Base-by-base conservation (phyloP, 1,140 invertebrate genomes). In the Rhyacophila brunnea region DNA sequence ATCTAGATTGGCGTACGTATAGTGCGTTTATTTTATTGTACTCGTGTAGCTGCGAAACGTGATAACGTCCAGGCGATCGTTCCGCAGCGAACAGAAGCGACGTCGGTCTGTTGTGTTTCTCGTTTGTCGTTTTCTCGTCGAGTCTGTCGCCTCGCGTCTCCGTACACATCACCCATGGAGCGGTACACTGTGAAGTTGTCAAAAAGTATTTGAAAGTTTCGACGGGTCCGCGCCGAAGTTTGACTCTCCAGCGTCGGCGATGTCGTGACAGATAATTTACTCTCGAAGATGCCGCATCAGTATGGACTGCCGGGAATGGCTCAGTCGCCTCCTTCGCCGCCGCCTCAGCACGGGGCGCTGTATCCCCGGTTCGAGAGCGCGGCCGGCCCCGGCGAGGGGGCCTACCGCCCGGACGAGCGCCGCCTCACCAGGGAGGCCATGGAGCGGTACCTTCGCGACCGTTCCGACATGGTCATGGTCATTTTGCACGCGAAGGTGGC, bases 401-500 rank as follows among this genome's bases (percentile, higher is more conserved):
- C 86, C 44, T 88, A 87, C 71, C 82, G 88, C 28, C 83, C 83
- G 13, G 92, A 93, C 69, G 92, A 93, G 64, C 90, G 92, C 65
- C 82, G 91, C 54, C 80, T 96, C 28, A 95, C 91, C 9, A 84
- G 94, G 40, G 95, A 98, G 67, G 93, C 94, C 10, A 98, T 98
- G 96, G 91, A 95, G 71, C 87, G 92, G 38, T 99, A 98, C 74
- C 82, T 98, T 49, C 84, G 92, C 20, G 94, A 98, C 67, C 84
- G 93, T 66, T 92, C 91, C 63, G 96, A 99, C 73, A 95, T 98
- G 89, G 88, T 96, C 2, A 88, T 99, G 15, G 93, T 98, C 3
- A 98, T 99, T 56, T 81, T 99, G 45, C 97, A 99, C 80, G 98
- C 98, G 5, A 99, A 99, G 84, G 92, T 95, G 20, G 97, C 98